Evolutionary conservation across 2,888 invertebrate species (phyloP), one percentile per base, ranked within the genome.

Genomic region (Cartodere bifasciata): DNA sequence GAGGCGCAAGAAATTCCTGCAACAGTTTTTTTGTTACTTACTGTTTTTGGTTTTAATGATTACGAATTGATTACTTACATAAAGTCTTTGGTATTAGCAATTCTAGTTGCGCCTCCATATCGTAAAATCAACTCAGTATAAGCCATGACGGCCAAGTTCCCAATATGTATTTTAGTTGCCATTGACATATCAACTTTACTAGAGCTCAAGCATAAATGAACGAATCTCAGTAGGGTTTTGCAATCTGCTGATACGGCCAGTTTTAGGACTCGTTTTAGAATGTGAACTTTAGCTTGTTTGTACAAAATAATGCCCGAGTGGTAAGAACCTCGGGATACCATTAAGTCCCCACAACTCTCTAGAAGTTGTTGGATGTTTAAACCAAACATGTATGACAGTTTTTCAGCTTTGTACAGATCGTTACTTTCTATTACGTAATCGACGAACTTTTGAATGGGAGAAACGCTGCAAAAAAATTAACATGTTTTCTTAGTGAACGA

Each of bases 321-420:
- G 37, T 82, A 73, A 43, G 78, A 74, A 9, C 77, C 76, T 37
- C 77, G 71, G 3, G 77, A 68, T 49, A 91, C 64, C 48, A 85
- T 67, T 55, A 81, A 68, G 58, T 90, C 88, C 0, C 87, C 87
- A 16, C 86, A 82, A 44, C 75, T 72, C 52, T 85, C 82, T 40
- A 90, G 65, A 29, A 79, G 60, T 31, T 71, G 67, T 37, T 75
- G 72, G 28, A 80, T 60, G 45, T 75, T 72, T 30, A 77, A 56
- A 27, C 70, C 68, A 48, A 72, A 71, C 28, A 73, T 62, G 28
- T 63, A 55, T 2, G 71, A 69, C 22, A 75, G 50, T 43, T 63
- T 63, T 43, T 70, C 71, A 4, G 74, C 72, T 46, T 62, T 61
- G 23, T 65, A 13, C 4, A 70, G 48, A 43, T 72, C 66, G 36